A percentile compares a stretch with the other conserved stretches of the same genome.
Conservation (phyloP, 2,113 vertebrate genomes). For the Pyrgilauda ruficollis region DNA sequence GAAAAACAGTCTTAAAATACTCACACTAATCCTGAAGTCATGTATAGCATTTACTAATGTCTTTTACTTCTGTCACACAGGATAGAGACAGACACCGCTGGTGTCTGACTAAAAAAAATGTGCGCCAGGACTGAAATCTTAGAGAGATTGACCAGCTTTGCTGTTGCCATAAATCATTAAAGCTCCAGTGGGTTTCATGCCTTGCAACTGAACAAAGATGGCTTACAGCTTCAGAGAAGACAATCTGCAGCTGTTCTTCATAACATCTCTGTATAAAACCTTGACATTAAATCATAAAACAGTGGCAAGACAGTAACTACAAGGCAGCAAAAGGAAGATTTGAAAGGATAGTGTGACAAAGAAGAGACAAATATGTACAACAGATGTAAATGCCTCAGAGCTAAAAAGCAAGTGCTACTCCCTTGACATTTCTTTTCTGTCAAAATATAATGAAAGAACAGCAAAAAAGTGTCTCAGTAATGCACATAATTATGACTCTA, state of each 20-base stretch:
- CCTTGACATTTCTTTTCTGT: slow-evolving; percentile 54
- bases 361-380: neutral
- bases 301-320: neutral
- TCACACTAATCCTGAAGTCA: neutral
- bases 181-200: neutral
- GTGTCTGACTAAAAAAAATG: neutral
- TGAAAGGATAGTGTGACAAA: slow-evolving; percentile 4
- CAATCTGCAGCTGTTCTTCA: neutral
- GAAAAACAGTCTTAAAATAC: neutral
- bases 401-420: slow-evolving; percentile 42
- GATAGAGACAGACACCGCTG: neutral
- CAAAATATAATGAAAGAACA: slow-evolving; percentile 57
- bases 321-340: neutral
- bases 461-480: slow-evolving; percentile 32
- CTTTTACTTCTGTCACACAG: neutral
- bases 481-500: slow-evolving; percentile 40
- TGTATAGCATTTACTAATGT: neutral
- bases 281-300: neutral
- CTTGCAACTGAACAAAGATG: neutral
- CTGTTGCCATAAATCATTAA: neutral
- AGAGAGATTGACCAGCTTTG: neutral
- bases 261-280: neutral
- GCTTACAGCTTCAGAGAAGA: neutral
- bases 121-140: neutral
- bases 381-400: slow-evolving; percentile 36